These are phyloP conservation scores for Tympanoctomys barrerae DNA, from an alignment of 2,797 vertebrate species.

Conservation along the genomic window DNA sequence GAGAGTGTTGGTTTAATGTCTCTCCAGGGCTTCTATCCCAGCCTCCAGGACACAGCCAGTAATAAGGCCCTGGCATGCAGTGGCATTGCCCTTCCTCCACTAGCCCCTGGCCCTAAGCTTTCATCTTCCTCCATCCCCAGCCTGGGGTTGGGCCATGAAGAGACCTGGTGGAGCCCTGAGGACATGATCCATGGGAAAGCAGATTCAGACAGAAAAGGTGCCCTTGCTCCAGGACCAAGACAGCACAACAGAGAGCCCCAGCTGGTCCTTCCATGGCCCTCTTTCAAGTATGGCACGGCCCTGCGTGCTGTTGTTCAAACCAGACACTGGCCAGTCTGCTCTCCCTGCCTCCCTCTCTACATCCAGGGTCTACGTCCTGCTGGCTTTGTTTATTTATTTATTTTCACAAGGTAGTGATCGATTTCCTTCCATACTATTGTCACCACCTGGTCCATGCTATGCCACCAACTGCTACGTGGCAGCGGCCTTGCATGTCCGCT, in stretches of 20 bases:
- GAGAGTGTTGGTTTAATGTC: constrained; percentile 50
- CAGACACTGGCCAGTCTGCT: background rate
- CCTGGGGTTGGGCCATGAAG: accelerated
- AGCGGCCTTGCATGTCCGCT: background rate
- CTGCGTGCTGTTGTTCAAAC: background rate
- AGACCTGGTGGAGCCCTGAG: background rate
- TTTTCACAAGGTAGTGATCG: background rate
- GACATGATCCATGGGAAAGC: background rate
- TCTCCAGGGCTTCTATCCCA: background rate
- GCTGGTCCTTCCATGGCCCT: background rate
- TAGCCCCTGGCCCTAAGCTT: background rate
- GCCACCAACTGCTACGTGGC: background rate
- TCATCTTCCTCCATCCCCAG: background rate
- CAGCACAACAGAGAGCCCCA: background rate
- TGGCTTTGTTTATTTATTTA: background rate
- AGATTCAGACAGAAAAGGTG: background rate
- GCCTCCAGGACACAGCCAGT: constrained; percentile 24
- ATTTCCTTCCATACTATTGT: background rate
- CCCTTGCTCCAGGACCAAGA: background rate
- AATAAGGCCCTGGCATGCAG: background rate
- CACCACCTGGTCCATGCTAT: background rate
- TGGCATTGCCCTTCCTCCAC: background rate
- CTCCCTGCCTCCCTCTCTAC: background rate
- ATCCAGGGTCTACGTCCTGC: background rate
- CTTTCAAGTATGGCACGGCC: background rate